These are phyloP conservation scores for Cinara cedri DNA, from an alignment of 2,888 invertebrate genomes.

Conservation along the genomic window DNA sequence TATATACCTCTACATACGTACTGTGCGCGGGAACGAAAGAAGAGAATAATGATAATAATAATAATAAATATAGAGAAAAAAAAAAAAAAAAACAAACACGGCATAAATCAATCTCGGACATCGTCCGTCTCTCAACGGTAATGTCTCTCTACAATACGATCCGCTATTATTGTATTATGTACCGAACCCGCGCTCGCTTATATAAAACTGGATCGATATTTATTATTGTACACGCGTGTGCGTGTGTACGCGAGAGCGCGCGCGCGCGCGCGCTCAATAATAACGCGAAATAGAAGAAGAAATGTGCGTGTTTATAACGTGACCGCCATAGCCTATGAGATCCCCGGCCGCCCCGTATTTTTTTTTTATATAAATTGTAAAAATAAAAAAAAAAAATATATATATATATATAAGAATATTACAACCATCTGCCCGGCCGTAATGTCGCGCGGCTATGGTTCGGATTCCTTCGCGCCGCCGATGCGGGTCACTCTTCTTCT, in stretches of 20 bases:
- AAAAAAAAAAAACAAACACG: slow-evolving; percentile 15
- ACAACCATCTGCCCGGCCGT: slow-evolving; percentile 46
- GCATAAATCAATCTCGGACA: slow-evolving; percentile 48
- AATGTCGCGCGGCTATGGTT: slow-evolving; percentile 23
- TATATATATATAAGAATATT: too few relatives aligned
- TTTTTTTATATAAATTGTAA: too few relatives aligned
- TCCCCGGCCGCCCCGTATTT: too few relatives aligned
- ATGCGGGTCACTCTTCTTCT: slow-evolving; percentile 42
- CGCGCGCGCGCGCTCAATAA: background rate
- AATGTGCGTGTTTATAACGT: slow-evolving; percentile 25
- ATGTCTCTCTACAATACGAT: slow-evolving; percentile 15
- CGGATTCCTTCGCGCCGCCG: slow-evolving; percentile 42
- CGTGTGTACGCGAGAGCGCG: background rate
- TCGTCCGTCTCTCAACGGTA: slow-evolving; percentile 47
- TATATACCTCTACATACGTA: too few relatives aligned
- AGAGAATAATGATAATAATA: slow-evolving; percentile 23
- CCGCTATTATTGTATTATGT: background rate
- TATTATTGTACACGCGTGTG: background rate
- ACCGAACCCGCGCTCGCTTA: background rate
- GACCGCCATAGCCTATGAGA: slow-evolving; percentile 44
- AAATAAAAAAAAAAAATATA: too few relatives aligned
- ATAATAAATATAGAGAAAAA: slow-evolving; percentile 26
- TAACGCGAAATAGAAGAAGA: slow-evolving; percentile 16
- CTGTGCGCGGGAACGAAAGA: background rate
- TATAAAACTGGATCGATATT: slow-evolving; percentile 38